Evolutionary conservation across 2,888 invertebrate genomes (phyloP).

Genomic region (Halictus quadricinctus): DNA sequence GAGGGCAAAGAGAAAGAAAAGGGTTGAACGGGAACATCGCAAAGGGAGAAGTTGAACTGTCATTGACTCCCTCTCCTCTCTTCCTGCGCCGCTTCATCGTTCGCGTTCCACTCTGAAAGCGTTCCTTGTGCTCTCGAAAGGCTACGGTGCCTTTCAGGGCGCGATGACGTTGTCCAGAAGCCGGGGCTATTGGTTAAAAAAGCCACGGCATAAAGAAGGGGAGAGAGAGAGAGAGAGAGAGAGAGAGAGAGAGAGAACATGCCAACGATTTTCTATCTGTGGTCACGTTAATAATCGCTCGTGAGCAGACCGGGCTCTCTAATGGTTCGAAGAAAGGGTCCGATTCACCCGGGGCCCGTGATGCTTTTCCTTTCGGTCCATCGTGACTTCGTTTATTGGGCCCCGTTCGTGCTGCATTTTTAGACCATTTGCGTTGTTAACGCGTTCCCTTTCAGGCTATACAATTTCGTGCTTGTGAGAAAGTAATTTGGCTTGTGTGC

Average conservation of each 20-base stretch:
- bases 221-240: neutral
- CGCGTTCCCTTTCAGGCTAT: neutral
- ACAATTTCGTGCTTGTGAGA: neutral
- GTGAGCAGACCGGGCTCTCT: neutral
- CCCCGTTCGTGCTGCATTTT: neutral
- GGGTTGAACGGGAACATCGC: constrained; percentile 8
- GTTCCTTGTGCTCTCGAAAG: constrained; percentile 51
- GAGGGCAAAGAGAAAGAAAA: neutral
- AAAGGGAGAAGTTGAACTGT: constrained; percentile 57
- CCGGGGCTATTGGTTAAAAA: constrained; percentile 16
- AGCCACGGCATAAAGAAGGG: neutral
- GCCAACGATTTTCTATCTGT: constrained; percentile 9
- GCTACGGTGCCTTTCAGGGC: constrained; percentile 54
- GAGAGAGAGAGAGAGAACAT: neutral
- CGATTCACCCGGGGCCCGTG: neutral
- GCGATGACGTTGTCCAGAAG: constrained; percentile 52
- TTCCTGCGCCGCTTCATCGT: constrained; percentile 44
- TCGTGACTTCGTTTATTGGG: neutral
- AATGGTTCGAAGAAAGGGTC: constrained; percentile 24
- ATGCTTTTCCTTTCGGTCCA: neutral
- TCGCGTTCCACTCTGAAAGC: constrained; percentile 52
- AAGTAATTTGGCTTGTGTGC: neutral
- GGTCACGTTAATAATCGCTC: constrained; percentile 19
- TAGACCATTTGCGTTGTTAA: neutral
- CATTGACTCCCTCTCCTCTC: constrained; percentile 51